Evolutionary conservation across 2,888 invertebrate species (phyloP).

Genomic region (Dioctria linearis): DNA sequence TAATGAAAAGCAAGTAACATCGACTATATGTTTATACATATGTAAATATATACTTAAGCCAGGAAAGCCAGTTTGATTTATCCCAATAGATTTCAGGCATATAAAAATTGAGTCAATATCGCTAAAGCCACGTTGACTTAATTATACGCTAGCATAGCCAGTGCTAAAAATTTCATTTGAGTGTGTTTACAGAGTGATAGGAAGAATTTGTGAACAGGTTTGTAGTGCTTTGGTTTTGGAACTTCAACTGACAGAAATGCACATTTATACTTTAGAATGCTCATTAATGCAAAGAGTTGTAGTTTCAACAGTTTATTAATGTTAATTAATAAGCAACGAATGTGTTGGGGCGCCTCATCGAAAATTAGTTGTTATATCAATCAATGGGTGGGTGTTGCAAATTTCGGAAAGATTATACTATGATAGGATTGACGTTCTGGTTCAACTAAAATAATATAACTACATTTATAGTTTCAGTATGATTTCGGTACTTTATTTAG

Average conservation of each 20-base stretch:
- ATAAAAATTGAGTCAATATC: too few relatives aligned
- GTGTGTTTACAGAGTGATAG: not conserved
- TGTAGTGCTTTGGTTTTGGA: not conserved
- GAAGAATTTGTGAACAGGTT: not conserved
- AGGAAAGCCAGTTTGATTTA: too few relatives aligned
- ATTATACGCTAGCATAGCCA: too few relatives aligned
- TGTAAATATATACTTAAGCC: too few relatives aligned
- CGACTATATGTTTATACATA: not conserved
- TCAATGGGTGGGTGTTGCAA: not conserved
- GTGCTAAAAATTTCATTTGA: too few relatives aligned
- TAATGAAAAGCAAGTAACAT: slow-evolving; percentile 26
- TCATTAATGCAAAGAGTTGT: not conserved
- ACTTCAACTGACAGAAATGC: not conserved
- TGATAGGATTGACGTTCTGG: too few relatives aligned
- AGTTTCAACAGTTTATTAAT: not conserved
- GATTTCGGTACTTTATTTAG: too few relatives aligned
- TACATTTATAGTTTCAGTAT: too few relatives aligned
- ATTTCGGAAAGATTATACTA: not conserved
- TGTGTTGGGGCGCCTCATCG: not conserved
- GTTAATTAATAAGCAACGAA: not conserved
- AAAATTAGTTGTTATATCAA: not conserved
- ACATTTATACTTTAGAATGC: not conserved
- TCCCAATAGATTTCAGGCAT: too few relatives aligned
- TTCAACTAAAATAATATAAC: too few relatives aligned
- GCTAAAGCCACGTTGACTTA: too few relatives aligned